phyloP scores from a whole-genome alignment of 1,140 invertebrate genomes.

The Lucilia sericata region DNA sequence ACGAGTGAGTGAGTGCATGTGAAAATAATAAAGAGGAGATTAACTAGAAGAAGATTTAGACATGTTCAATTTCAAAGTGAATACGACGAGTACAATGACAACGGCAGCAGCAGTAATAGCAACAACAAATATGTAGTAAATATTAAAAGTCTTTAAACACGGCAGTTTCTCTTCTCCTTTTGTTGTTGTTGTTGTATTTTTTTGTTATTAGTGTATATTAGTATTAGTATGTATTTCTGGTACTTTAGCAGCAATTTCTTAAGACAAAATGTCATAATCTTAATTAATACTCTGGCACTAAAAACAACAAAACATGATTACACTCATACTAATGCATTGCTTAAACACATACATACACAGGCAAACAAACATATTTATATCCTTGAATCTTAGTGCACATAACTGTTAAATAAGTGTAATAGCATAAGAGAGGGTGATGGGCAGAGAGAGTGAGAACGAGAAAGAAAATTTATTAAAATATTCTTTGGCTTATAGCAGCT shows the following conservation, averaged over 20 bases:
- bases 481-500: not conserved
- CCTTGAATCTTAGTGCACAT: not conserved
- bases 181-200: not conserved
- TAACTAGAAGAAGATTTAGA: constrained; percentile 22
- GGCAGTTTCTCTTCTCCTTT: not conserved
- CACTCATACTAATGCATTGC: not conserved
- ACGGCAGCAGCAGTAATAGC: not conserved
- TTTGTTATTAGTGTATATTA: not conserved
- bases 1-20: not conserved
- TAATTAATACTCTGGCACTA: constrained; percentile 1
- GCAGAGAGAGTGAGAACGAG: not conserved
- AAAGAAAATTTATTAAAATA: constrained; percentile 9
- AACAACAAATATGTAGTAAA: not conserved
- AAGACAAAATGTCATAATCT: constrained; percentile 28
- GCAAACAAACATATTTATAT: not conserved
- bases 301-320: too few species aligned
- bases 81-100: not conserved
- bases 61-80: constrained; percentile 19
- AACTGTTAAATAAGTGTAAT: not conserved
- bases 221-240: not conserved
- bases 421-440: not conserved
- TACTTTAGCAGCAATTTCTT: constrained; percentile 4
- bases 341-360: not conserved
- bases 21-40: constrained; percentile 16
- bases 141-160: constrained; percentile 27